These are phyloP conservation scores for Porites lobata DNA, from an alignment of 92 coral and sea anemone species.

Conservation along the genomic window DNA sequence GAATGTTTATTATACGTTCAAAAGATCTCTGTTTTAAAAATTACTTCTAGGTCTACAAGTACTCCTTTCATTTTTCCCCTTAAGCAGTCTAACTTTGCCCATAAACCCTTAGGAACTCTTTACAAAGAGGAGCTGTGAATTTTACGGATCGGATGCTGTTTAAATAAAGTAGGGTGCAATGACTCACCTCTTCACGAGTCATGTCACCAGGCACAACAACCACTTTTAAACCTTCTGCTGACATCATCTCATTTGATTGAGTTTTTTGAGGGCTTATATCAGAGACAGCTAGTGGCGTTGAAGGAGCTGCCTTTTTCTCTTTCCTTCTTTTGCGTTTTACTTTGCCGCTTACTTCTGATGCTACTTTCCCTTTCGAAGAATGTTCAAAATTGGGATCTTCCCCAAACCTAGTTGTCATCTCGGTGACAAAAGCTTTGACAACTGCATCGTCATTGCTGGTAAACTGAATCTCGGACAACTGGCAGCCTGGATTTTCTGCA, in stretches of 20 bases:
- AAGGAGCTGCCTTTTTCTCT: not conserved
- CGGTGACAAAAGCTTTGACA: constrained; percentile 46
- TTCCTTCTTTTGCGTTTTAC: not conserved
- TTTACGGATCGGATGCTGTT: too few relatives aligned
- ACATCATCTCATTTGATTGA: constrained; percentile 1
- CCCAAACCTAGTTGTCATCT: constrained; percentile 58
- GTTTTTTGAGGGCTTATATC: too few relatives aligned
- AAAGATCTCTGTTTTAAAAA: too few relatives aligned
- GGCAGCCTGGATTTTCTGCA: constrained; percentile 31
- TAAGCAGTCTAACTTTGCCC: too few relatives aligned
- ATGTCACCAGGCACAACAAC: constrained; percentile 55
- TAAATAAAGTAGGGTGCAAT: too few relatives aligned
- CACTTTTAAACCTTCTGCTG: constrained; percentile 44
- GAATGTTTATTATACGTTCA: too few relatives aligned
- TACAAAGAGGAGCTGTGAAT: too few relatives aligned
- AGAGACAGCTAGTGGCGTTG: not conserved
- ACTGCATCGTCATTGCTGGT: constrained; percentile 61
- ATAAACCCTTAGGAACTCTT: too few relatives aligned
- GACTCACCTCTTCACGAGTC: constrained; percentile 47
- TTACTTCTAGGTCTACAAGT: too few relatives aligned
- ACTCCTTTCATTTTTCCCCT: too few relatives aligned
- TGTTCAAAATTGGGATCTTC: constrained; percentile 38
- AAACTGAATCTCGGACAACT: constrained; percentile 75
- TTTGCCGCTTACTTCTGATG: not conserved
- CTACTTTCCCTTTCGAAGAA: constrained; percentile 5